Evolutionary conservation across 2,888 invertebrate genomes (phyloP), one percentile per base, ranked within the genome.

Genomic region (Sericinus montela): DNA sequence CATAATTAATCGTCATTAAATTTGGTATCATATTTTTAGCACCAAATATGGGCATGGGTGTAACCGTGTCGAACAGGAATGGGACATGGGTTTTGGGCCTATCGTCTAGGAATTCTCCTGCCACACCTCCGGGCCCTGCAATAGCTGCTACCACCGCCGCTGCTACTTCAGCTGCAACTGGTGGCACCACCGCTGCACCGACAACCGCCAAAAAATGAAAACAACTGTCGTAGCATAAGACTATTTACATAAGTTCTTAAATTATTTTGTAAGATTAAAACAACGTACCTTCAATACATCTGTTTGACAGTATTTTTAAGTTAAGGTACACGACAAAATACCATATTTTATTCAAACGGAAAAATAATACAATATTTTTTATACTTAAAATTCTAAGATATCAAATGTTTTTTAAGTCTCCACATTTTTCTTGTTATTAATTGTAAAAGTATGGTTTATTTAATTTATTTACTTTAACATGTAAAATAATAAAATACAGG

Each of bases 31-130:
- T 6, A 11, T 32, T 32, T 47, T 72, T 62, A 72, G 74, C 71
- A 8, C 65, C 71, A 23, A 53, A 59, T 10, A 64, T 56, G 23
- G 75, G 71, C 1, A 54, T 71, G 48, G 74, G 67, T 48, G 14
- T 75, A 1, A 66, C 65, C 4, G 46, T 73, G 51, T 48, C 53
- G 15, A 62, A 58, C 34, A 16, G 48, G 2, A 63, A 59, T 3
- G 59, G 55, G 8, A 49, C 58, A 0, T 64, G 63, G 58, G 45
- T 35, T 3, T 40, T 73, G 45, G 53, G 56, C 42, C 46, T 73
- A 2, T 36, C 57, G 13, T 72, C 72, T 9, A 28, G 36, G 42
- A 10, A 13, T 5, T 30, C 0, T 39, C 3, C 56, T 0, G 41
- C 52, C 1, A 46, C 56, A 1, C 39, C 59, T 2, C 43, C 63